A percentile compares a stretch with the other conserved stretches of the same genome.
These are phyloP conservation scores for Drosophila leontia DNA, from an alignment of 1,140 invertebrate species.

Conservation along the genomic window DNA sequence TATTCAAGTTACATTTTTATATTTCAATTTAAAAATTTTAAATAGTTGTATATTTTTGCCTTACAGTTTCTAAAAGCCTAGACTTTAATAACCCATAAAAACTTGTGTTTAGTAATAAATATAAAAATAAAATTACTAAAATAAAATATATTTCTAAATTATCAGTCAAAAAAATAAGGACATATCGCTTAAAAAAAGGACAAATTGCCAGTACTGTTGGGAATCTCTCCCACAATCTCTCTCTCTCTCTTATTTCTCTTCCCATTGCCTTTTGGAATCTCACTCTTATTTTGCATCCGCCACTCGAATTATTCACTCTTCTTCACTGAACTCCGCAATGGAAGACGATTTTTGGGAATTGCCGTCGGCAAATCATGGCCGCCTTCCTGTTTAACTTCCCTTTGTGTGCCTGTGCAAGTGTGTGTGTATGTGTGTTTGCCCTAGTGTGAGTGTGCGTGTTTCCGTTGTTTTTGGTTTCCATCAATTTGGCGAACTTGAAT, in stretches of 20 bases:
- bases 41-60: no score
- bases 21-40: no score
- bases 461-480: slow-evolving; percentile 40
- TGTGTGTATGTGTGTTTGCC: slow-evolving; percentile 20
- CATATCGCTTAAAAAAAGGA: not conserved
- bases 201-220: not conserved
- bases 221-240: not conserved
- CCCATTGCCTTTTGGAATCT: not conserved
- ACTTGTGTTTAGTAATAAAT: no score
- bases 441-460: slow-evolving; percentile 38
- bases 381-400: slow-evolving; percentile 31
- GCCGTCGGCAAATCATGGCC: slow-evolving; percentile 80
- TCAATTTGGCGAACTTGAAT: slow-evolving; percentile 67
- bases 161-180: not conserved
- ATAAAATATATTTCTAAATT: not conserved
- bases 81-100: no score
- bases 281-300: slow-evolving; percentile 42
- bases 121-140: no score
- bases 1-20: no score
- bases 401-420: slow-evolving; percentile 34
- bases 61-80: no score
- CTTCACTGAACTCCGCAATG: slow-evolving; percentile 47
- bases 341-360: slow-evolving; percentile 54
- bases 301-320: slow-evolving; percentile 62
- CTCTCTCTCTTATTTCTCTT: slow-evolving; percentile 13